Evolutionary conservation across 2,797 vertebrate species (phyloP).

Genomic region (Natrix natrix): DNA sequence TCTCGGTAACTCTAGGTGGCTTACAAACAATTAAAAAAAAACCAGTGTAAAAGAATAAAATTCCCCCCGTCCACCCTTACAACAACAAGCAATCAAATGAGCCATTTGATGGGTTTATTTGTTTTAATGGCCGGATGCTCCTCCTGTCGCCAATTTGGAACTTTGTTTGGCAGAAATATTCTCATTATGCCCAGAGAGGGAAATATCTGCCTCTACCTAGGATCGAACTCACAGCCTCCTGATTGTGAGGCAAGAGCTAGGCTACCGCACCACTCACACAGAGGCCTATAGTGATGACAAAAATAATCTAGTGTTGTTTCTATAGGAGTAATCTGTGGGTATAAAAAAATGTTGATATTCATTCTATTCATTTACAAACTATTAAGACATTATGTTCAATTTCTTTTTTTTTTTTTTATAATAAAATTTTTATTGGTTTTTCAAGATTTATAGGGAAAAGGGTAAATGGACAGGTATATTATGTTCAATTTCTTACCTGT

Average conservation of each 20-base stretch:
- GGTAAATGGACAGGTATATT: no score
- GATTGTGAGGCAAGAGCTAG: no score
- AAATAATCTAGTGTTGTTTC: not conserved
- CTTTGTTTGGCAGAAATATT: no score
- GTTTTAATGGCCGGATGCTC: no score
- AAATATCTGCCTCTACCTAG: no score
- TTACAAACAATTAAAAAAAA: not conserved
- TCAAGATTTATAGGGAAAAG: no score
- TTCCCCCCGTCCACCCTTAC: not conserved
- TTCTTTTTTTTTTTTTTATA: no score
- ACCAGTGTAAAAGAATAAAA: not conserved
- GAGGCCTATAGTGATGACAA: not conserved
- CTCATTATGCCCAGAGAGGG: no score
- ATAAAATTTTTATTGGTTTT: no score
- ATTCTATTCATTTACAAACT: not conserved
- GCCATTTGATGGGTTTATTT: not conserved
- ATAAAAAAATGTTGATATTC: not conserved
- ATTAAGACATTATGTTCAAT: conserved; percentile 36
- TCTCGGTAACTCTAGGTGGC: not conserved
- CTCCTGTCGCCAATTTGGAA: no score
- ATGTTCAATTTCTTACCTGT: conserved; percentile 7
- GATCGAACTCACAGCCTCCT: no score
- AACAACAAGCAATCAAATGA: not conserved
- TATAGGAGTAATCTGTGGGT: not conserved
- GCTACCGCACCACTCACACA: no score